phyloP scores from a whole-genome alignment of 2,888 invertebrate species.

The Malachius bipustulatus region DNA sequence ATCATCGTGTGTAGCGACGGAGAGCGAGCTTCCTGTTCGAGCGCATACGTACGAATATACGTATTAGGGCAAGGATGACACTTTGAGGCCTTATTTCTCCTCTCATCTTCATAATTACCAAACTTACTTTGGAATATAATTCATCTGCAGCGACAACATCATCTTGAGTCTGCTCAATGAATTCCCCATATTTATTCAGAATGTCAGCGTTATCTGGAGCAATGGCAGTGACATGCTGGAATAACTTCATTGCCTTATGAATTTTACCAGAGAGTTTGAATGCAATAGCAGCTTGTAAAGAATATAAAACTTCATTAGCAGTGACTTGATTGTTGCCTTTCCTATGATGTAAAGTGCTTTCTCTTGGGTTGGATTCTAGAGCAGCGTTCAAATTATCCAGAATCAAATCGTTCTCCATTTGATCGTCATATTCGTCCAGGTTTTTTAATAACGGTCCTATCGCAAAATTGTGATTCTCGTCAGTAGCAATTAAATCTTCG shows the following conservation, averaged over 20 bases:
- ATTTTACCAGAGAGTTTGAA: constrained; percentile 72
- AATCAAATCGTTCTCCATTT: constrained; percentile 21
- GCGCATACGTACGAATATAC: too few species aligned
- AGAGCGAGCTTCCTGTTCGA: too few species aligned
- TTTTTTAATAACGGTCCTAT: constrained; percentile 23
- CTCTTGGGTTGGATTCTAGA: constrained; percentile 23
- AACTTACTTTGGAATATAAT: constrained; percentile 61
- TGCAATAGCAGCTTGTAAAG: constrained; percentile 72
- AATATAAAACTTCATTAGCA: constrained; percentile 67
- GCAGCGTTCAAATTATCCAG: constrained; percentile 27
- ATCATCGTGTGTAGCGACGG: too few species aligned
- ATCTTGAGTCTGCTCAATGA: constrained; percentile 72
- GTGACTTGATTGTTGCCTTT: constrained; percentile 29
- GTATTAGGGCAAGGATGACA: too few species aligned
- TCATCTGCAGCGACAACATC: constrained; percentile 86
- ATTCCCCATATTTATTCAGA: constrained; percentile 85
- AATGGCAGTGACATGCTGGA: constrained; percentile 82
- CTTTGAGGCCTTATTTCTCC: too few species aligned
- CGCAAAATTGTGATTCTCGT: constrained; percentile 22
- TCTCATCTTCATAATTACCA: constrained; percentile 8
- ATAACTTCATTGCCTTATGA: constrained; percentile 74
- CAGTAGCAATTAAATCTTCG: constrained; percentile 33
- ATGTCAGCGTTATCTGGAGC: constrained; percentile 89
- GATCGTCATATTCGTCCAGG: constrained; percentile 17
- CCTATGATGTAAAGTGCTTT: constrained; percentile 16